Percentiles rank a stretch among this genome's conserved stretches.
Evolutionary conservation across 2,888 invertebrate genomes (phyloP).

Genomic region (Meandrusa payeni): DNA sequence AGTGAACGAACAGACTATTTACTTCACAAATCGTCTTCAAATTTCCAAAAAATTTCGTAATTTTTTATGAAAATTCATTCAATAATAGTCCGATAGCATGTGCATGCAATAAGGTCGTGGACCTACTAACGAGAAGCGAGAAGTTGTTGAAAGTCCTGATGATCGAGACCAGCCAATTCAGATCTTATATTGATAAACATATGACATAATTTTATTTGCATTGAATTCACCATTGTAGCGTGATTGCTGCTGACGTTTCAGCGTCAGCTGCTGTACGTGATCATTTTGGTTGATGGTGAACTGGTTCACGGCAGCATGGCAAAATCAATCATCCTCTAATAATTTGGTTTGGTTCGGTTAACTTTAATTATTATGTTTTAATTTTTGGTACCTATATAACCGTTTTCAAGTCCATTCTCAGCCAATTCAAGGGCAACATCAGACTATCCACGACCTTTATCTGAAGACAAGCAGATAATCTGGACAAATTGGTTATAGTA

Average conservation of each 20-base stretch:
- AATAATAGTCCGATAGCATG: too few relatives aligned
- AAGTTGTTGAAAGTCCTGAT: background rate
- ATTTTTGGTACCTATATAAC: too few relatives aligned
- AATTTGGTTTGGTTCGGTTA: too few relatives aligned
- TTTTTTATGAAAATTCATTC: too few relatives aligned
- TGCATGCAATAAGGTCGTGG: constrained; percentile 10
- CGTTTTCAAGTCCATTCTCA: too few relatives aligned
- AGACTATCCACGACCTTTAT: too few relatives aligned
- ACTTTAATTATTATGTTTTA: too few relatives aligned
- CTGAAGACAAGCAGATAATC: too few relatives aligned
- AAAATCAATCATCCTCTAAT: too few relatives aligned
- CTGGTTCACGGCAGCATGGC: constrained; percentile 1
- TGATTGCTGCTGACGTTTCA: constrained; percentile 5
- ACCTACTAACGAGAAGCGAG: constrained; percentile 3
- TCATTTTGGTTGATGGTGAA: constrained; percentile 2
- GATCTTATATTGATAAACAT: background rate
- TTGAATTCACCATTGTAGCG: background rate
- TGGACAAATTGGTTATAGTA: too few relatives aligned
- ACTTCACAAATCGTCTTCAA: background rate
- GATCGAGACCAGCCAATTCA: background rate
- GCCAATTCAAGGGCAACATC: too few relatives aligned
- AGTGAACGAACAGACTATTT: background rate
- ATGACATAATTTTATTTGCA: constrained; percentile 7
- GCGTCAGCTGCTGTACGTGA: constrained; percentile 11
- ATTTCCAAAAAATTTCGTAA: background rate